phyloP scores from a whole-genome alignment of 2,888 invertebrate genomes.

The Tholera decimalis region DNA sequence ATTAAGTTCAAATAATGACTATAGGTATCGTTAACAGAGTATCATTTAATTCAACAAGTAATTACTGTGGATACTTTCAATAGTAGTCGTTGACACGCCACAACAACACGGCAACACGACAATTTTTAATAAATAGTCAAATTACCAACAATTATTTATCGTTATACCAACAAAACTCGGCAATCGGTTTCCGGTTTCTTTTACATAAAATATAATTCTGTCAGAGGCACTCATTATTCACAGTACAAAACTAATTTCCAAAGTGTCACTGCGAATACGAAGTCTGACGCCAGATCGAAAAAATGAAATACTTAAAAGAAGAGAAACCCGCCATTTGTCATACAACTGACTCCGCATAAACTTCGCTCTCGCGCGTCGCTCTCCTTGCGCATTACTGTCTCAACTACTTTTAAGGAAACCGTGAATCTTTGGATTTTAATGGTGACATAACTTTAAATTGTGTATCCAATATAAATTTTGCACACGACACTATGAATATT shows the following conservation, averaged over 20 bases:
- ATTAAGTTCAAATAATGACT: slow-evolving; percentile 16
- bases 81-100: slow-evolving; percentile 41
- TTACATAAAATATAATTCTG: slow-evolving; percentile 40
- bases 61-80: slow-evolving; percentile 18
- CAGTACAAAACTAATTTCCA: slow-evolving; percentile 76
- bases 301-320: slow-evolving; percentile 66
- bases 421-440: slow-evolving; percentile 6
- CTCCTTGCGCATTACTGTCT: slow-evolving; percentile 14
- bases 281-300: slow-evolving; percentile 66
- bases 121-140: slow-evolving; percentile 36
- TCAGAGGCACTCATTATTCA: slow-evolving; percentile 72
- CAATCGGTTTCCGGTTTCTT: slow-evolving; percentile 30
- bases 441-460: slow-evolving; percentile 5
- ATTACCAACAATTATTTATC: slow-evolving; percentile 24
- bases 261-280: slow-evolving; percentile 74
- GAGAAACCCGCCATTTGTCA: slow-evolving; percentile 66
- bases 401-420: slow-evolving; percentile 3
- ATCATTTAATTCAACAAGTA: slow-evolving; percentile 31
- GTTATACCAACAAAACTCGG: slow-evolving; percentile 11
- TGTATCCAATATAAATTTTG: slow-evolving; percentile 6
- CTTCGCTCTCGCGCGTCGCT: slow-evolving; percentile 3
- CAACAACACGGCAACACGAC: slow-evolving; percentile 24
- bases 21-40: slow-evolving; percentile 8
- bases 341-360: slow-evolving; percentile 24
- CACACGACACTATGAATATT: not conserved